A percentile compares a stretch with the other conserved stretches of the same genome.
Conservation (phyloP, 2,888 invertebrate species). For the Andrena haemorrhoa region DNA sequence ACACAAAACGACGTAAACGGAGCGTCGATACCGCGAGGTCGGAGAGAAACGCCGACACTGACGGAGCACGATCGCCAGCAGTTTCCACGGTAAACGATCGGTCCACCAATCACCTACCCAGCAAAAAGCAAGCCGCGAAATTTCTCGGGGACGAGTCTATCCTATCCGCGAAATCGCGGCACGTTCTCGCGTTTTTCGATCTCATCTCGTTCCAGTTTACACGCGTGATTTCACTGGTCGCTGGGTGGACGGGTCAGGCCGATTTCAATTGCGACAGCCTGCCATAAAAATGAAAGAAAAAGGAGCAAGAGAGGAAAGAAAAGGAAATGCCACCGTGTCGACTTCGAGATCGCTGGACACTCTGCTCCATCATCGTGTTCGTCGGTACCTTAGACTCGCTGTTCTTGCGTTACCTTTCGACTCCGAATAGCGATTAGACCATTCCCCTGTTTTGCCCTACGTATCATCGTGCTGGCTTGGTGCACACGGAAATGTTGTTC, state of each 20-base stretch:
- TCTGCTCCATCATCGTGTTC: constrained; percentile 21
- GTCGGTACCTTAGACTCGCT: constrained; percentile 33
- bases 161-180: constrained; percentile 52
- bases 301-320: not conserved
- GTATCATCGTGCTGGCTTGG: not conserved
- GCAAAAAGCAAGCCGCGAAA: constrained; percentile 30
- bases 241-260: constrained; percentile 38
- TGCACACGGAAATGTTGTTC: not conserved
- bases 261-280: constrained; percentile 62
- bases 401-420: constrained; percentile 56
- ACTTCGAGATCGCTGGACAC: constrained; percentile 4
- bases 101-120: constrained; percentile 3
- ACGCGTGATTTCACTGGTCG: constrained; percentile 66
- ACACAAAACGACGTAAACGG: not conserved
- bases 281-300: constrained; percentile 12
- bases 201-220: constrained; percentile 65
- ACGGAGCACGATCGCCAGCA: not conserved
- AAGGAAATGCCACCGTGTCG: constrained; percentile 10
- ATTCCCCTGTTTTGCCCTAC: constrained; percentile 3
- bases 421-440: constrained; percentile 34
- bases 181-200: constrained; percentile 55
- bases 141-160: constrained; percentile 24
- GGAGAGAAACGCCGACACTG: not conserved
- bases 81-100: constrained; percentile 24
- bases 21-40: not conserved